These are phyloP conservation scores for Sebastes trivittatus DNA, from an alignment of 2,797 vertebrate species.

Conservation along the genomic window DNA sequence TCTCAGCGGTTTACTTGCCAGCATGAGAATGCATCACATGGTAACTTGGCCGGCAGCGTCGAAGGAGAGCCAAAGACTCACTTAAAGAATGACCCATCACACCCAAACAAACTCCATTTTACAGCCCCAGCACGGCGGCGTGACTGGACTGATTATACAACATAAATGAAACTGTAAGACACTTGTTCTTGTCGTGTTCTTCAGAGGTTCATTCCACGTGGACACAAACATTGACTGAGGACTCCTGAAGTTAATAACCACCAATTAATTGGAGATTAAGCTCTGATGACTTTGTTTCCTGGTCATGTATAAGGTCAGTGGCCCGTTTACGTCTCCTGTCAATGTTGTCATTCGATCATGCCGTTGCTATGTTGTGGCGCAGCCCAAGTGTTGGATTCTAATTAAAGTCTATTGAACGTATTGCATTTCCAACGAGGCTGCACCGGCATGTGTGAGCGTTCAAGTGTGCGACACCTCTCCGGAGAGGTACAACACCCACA, in stretches of 20 bases:
- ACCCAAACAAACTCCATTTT: constrained; percentile 7
- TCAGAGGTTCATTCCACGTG: neutral
- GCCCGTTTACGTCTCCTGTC: neutral
- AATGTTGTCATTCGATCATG: neutral
- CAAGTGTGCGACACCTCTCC: constrained; percentile 12
- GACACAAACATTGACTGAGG: neutral
- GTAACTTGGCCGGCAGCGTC: neutral
- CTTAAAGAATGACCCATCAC: constrained; percentile 26
- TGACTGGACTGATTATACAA: neutral
- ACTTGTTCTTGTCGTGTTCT: neutral
- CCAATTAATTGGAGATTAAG: neutral
- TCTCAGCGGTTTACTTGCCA: constrained; percentile 13
- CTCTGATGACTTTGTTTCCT: constrained; percentile 1
- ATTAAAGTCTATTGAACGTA: constrained; percentile 12
- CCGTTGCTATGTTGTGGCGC: neutral
- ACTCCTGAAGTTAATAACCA: constrained; percentile 13
- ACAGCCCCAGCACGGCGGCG: neutral
- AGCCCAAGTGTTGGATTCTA: constrained; percentile 1
- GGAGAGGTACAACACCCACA: constrained; percentile 22
- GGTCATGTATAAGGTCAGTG: neutral
- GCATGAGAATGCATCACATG: constrained; percentile 1
- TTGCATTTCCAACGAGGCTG: neutral
- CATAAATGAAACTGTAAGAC: neutral
- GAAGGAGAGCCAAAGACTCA: constrained; percentile 13
- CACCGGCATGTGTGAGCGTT: neutral